Conservation (phyloP, 2,113 vertebrate species). For the Plectropomus leopardus region DNA sequence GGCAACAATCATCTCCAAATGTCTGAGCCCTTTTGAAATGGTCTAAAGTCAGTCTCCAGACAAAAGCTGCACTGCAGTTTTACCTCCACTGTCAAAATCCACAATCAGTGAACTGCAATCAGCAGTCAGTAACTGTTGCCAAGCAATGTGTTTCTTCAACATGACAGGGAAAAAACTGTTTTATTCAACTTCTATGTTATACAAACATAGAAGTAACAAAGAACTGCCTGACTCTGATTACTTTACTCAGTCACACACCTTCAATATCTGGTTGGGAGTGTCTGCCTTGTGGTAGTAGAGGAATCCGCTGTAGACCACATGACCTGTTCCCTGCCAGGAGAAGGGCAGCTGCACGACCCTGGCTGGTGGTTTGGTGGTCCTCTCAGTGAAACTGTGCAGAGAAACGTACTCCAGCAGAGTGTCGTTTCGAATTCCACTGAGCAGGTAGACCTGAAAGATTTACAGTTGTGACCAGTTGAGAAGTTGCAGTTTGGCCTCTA, state of each 20-base stretch:
- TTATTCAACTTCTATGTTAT: neutral
- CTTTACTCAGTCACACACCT: constrained; percentile 75
- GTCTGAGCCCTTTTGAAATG: constrained; percentile 6
- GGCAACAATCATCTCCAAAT: neutral
- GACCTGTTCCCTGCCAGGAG: constrained; percentile 93
- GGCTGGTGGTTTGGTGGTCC: constrained; percentile 67
- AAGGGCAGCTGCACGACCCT: constrained; percentile 85
- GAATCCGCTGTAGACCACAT: constrained; percentile 88
- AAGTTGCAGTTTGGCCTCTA: neutral
- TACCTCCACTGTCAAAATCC: neutral
- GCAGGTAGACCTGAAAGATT: constrained; percentile 85
- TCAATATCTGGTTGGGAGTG: constrained; percentile 91
- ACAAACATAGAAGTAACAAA: neutral
- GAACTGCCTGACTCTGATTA: neutral
- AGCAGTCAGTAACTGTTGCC: constrained; percentile 1
- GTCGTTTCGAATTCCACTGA: constrained; percentile 88
- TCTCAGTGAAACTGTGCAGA: constrained; percentile 87
- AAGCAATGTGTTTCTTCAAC: neutral
- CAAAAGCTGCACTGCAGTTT: constrained; percentile 9
- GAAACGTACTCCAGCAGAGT: constrained; percentile 88
- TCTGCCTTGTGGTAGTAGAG: constrained; percentile 91
- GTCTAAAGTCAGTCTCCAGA: constrained; percentile 1
- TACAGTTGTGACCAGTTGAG: neutral
- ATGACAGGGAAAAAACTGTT: neutral
- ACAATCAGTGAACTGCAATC: neutral